These are phyloP conservation scores for Xiphophorus couchianus DNA, from an alignment of 2,113 vertebrate genomes.

Conservation along the genomic window DNA sequence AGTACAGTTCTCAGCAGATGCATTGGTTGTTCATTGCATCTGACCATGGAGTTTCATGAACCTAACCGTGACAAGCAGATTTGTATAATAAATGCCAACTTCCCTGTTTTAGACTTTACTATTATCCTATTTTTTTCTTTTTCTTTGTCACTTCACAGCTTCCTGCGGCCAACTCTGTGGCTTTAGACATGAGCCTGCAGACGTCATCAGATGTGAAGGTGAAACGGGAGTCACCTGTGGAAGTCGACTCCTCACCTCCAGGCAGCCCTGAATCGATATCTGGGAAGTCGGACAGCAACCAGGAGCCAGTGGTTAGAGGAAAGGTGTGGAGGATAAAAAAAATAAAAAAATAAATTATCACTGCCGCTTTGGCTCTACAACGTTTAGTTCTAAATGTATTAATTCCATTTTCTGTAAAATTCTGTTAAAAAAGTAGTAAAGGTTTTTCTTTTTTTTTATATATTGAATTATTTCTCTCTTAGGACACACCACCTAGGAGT, in stretches of 20 bases:
- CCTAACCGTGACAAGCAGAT: slow-evolving; percentile 15
- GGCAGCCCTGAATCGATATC: slow-evolving; percentile 86
- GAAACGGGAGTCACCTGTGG: slow-evolving; percentile 90
- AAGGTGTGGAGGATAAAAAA: slow-evolving; percentile 53
- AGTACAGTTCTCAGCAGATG: background rate
- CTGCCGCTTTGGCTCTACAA: background rate
- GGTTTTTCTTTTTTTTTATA: background rate
- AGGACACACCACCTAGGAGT: slow-evolving; percentile 84
- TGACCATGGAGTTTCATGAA: background rate
- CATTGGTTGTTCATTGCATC: slow-evolving; percentile 7
- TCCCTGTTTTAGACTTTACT: slow-evolving; percentile 18
- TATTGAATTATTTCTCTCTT: background rate
- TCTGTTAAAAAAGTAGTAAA: too few species aligned
- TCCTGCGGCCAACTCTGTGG: slow-evolving; percentile 76
- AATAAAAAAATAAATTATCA: background rate
- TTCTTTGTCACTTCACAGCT: slow-evolving; percentile 52
- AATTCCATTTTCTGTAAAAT: too few species aligned
- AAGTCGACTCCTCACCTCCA: slow-evolving; percentile 91
- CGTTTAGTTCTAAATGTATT: background rate
- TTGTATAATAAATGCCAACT: slow-evolving; percentile 23
- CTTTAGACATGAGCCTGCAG: slow-evolving; percentile 92
- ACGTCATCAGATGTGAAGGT: slow-evolving; percentile 89
- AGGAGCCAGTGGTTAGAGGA: slow-evolving; percentile 57
- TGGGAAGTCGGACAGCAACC: slow-evolving; percentile 69
- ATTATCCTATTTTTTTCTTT: background rate